Conservation (phyloP, 2,888 invertebrate genomes). For the Drosophila trichaetosa region DNA sequence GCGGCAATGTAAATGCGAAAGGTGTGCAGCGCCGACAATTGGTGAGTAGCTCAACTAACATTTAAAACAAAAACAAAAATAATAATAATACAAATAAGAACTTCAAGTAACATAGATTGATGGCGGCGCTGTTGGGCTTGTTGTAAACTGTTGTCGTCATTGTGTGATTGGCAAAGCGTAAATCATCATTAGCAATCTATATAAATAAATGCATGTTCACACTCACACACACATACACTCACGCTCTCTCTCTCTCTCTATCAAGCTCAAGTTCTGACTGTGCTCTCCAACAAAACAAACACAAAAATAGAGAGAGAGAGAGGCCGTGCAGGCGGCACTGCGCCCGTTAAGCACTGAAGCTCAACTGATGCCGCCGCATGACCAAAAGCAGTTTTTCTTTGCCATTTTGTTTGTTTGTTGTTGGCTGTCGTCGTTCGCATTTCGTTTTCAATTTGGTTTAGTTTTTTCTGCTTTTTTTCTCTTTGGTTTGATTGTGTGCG, state of each 20-base stretch:
- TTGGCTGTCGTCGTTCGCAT: conserved; percentile 57
- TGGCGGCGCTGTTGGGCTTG: neutral
- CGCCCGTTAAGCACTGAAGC: conserved; percentile 74
- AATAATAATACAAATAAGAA: conserved; percentile 8
- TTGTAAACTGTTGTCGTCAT: conserved; percentile 29
- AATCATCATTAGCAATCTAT: conserved; percentile 75
- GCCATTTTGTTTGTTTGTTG: conserved; percentile 71
- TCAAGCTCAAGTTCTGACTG: conserved; percentile 27
- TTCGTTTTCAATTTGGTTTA: conserved; percentile 69
- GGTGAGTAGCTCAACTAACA: conserved; percentile 78
- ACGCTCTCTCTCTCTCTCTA: conserved; percentile 2
- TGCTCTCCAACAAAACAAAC: conserved; percentile 15
- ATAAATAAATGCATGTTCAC: conserved; percentile 73
- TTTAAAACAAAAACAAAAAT: conserved; percentile 5
- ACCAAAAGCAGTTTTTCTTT: conserved; percentile 76
- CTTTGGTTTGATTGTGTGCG: conserved; percentile 11
- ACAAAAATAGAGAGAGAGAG: conserved; percentile 14
- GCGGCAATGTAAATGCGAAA: conserved; percentile 73
- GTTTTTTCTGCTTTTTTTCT: neutral
- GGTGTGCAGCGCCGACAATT: conserved; percentile 84
- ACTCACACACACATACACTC: conserved; percentile 6
- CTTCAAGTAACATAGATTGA: conserved; percentile 29
- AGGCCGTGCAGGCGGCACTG: conserved; percentile 26
- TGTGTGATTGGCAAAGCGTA: conserved; percentile 63
- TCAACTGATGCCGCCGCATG: conserved; percentile 76